Percentiles rank a stretch among this genome's conserved stretches.
Conservation (phyloP, 2,113 vertebrate species). For the Rutilus rutilus region DNA sequence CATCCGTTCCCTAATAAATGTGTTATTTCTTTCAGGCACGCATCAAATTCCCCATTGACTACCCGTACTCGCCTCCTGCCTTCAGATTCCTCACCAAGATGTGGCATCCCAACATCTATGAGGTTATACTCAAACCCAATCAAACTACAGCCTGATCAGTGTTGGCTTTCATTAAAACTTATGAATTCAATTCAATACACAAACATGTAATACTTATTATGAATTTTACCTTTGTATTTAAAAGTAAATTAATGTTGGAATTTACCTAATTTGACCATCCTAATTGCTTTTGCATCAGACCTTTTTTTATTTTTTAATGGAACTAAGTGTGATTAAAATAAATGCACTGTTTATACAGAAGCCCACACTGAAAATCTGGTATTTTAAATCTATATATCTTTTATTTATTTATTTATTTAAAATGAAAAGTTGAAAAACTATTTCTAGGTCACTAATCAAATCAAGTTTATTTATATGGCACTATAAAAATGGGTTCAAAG, state of each 20-base stretch:
- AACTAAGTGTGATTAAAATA: neutral
- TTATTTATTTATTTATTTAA: neutral
- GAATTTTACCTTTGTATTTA: neutral
- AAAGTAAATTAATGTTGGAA: neutral
- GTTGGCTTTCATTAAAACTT: neutral
- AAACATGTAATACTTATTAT: neutral
- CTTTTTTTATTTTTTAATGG: neutral
- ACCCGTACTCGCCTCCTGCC: slow-evolving; percentile 94
- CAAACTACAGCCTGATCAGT: too few species aligned
- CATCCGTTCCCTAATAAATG: slow-evolving; percentile 30
- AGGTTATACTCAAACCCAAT: slow-evolving; percentile 73
- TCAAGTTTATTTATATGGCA: neutral
- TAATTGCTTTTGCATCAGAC: neutral
- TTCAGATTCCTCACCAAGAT: slow-evolving; percentile 97
- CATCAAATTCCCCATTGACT: slow-evolving; percentile 94
- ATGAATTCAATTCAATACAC: neutral
- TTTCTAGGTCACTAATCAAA: too few species aligned
- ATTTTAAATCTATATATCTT: neutral
- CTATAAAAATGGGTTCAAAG: neutral
- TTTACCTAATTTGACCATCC: neutral
- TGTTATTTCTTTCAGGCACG: slow-evolving; percentile 79
- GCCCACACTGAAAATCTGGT: neutral
- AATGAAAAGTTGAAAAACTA: too few species aligned
- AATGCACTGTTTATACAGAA: neutral
- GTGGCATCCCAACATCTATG: slow-evolving; percentile 99